phyloP scores from a whole-genome alignment of 2,113 vertebrate genomes.

The Pagrus major region DNA sequence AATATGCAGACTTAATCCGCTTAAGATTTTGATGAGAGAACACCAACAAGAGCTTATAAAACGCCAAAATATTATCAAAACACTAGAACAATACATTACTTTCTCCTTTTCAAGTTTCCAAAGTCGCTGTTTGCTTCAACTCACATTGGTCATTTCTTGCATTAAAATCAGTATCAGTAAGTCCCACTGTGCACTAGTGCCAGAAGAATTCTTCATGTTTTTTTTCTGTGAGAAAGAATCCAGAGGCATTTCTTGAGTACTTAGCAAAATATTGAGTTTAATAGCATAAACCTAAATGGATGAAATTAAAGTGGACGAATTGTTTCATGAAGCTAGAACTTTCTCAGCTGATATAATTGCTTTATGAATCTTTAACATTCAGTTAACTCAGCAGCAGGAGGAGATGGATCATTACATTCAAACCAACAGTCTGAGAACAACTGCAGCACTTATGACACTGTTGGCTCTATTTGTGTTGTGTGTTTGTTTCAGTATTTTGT shows the following conservation, averaged over 20 bases:
- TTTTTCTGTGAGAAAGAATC: too few species aligned
- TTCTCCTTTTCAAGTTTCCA: background rate
- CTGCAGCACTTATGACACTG: background rate
- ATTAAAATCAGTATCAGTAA: background rate
- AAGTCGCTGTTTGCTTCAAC: background rate
- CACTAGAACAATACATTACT: background rate
- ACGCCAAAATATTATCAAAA: background rate
- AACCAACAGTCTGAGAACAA: background rate
- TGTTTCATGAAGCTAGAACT: background rate
- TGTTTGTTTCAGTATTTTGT: background rate
- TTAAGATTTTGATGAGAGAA: background rate
- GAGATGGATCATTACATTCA: background rate
- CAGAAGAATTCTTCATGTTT: too few species aligned
- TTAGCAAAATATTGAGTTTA: too few species aligned
- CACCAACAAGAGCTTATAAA: background rate
- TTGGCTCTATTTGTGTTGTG: background rate
- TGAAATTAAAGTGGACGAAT: background rate
- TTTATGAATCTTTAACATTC: conserved; percentile 1
- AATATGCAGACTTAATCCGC: background rate
- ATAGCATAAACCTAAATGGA: background rate
- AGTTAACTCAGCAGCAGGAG: background rate
- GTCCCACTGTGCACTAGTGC: background rate
- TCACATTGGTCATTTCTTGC: background rate
- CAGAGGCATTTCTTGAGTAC: too few species aligned
- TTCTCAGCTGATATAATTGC: conserved; percentile 1